Evolutionary conservation across 2,888 invertebrate genomes (phyloP), one percentile per base, ranked within the genome.

Genomic region (Eupithecia centaureata): DNA sequence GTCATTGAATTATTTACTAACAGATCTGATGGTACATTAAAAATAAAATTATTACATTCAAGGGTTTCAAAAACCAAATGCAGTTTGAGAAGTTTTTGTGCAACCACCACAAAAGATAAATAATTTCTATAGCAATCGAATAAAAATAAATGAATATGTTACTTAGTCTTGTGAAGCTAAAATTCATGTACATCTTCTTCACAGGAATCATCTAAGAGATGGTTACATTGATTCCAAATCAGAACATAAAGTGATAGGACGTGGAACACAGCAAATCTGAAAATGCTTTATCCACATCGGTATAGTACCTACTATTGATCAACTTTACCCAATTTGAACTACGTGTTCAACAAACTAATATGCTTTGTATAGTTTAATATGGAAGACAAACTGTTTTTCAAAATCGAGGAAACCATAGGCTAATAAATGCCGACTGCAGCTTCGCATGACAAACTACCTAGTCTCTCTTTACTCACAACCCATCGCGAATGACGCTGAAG

Each of bases 381-480:
- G 13, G 52, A 52, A 52, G 30, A n/a, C 25, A n/a, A 27, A 56
- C 8, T 10, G 12, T 61, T 32, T 32, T 61, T 22, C 27, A 25
- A 28, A 22, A 69, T 72, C 62, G 68, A 70, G 73, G 68, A 73
- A 75, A 75, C 74, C 60, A 73, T 73, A 62, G 47, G 59, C 61
- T 57, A 75, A 73, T 56, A 76, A 74, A 79, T 73, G 68, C 81
- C 82, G 73, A 80, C 85, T 84, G 87, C 88, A 86, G 84, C 83
- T 84, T 79, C 84, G 81, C 60, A 70, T 64, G 67, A 68, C 68
- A 63, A 58, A 75, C 57, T 33, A 76, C 71, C 79, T 81, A 84
- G 71, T 72, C 75, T 79, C 79, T 76, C 71, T 76, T 77, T 82
- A 82, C 77, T 89, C 89, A 89, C 89, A 89, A 89, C 88, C 87